Base-by-base conservation (phyloP, 2,888 invertebrate genomes). In the Aphodius granarius region DNA sequence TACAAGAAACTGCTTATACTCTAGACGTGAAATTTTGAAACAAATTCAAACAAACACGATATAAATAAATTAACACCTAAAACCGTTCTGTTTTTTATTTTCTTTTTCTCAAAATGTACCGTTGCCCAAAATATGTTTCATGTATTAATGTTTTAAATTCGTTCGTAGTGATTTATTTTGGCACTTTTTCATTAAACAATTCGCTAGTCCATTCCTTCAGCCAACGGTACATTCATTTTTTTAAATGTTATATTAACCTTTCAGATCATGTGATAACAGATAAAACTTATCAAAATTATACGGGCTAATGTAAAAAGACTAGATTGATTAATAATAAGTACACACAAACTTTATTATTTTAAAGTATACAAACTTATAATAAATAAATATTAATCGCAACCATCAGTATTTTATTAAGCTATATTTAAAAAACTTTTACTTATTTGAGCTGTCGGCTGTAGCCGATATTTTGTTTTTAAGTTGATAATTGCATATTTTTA, bases 1-100 rank as follows among this genome's bases (percentile, higher is more conserved):
- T 86, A 86, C 86, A 86, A 86, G 84, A 86, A 83, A 85, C 83
- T 83, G 82, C 83, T 77, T 77, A 74, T 74, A 71, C 17, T 65
- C 76, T 76, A 76, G 66, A 76, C 74, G 71, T 74, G 71, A 73
- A 76, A 73, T 18, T 21, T 43, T 13, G 43, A 43, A 43, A 43
- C 13, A 43, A 43, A 43, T n/a, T n/a, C 43, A 13, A 43, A 43
- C 43, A 43, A 43, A 43, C 43, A 43, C 13, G 9, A 43, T 13
- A 43, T 43, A 2, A 43, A 43, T 9, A n/a, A n/a, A n/a, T n/a
- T n/a, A 76, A 65, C 66, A 66, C 43, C 71, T 65, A 71, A 70
- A 64, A 70, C 70, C 19, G 22, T 70, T 74, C 17, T 20, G 18
- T 62, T 75, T 75, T 63, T 16, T 17, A 17, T 70, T 74, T 21